Evolutionary conservation across 1,140 invertebrate species (phyloP).

Genomic region (Neodiprion fabricii): DNA sequence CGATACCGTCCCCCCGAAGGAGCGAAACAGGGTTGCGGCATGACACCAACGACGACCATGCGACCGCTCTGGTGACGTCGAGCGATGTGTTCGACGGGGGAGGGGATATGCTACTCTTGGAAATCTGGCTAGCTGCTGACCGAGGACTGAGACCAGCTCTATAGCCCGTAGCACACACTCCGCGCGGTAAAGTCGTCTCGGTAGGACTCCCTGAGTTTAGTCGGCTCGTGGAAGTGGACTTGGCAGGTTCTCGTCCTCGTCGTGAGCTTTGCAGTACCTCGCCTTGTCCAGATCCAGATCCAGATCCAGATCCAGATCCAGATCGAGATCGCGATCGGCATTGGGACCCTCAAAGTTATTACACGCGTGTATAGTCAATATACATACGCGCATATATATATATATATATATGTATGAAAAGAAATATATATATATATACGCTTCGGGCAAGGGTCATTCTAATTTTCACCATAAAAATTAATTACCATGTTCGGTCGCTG

Average conservation of each 20-base stretch:
- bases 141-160: background rate
- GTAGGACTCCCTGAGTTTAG: background rate
- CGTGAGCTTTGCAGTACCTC: background rate
- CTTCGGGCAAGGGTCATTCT: too few species aligned
- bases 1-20: too few species aligned
- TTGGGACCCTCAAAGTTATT: background rate
- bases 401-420: too few species aligned
- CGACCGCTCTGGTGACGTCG: too few species aligned
- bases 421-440: too few species aligned
- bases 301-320: background rate
- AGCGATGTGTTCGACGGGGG: background rate
- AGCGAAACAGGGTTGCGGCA: too few species aligned
- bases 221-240: constrained; percentile 4
- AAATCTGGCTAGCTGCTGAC: background rate
- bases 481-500: too few species aligned
- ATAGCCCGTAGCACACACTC: background rate
- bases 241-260: background rate
- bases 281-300: constrained; percentile 1
- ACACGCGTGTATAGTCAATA: background rate
- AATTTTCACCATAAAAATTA: too few species aligned
- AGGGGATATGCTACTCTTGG: constrained; percentile 2
- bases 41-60: too few species aligned
- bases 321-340: background rate
- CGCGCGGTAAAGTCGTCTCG: constrained; percentile 1
- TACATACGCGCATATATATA: background rate